Conservation (phyloP, 2,113 vertebrate species). For the Promerops cafer region DNA sequence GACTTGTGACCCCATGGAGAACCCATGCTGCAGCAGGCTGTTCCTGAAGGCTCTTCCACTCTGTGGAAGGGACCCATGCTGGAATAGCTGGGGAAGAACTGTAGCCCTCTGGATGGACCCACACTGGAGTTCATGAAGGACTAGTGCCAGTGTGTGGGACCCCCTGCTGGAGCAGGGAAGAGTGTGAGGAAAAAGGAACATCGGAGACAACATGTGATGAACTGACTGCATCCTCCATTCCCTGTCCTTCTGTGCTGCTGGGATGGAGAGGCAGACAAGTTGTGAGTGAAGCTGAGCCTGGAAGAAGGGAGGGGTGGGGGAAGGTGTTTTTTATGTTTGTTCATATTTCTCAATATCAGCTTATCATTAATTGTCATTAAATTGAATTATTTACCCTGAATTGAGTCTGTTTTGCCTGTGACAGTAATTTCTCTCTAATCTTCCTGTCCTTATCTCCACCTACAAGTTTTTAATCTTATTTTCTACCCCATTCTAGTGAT, state of each 20-base stretch:
- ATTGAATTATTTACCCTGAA: background rate
- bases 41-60: background rate
- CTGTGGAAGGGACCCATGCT: too few relatives aligned
- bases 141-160: background rate
- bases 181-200: background rate
- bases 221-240: background rate
- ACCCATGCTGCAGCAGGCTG: background rate
- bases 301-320: accelerated
- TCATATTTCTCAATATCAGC: background rate
- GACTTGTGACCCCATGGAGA: background rate
- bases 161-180: background rate
- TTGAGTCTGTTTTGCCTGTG: background rate
- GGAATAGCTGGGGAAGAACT: background rate
- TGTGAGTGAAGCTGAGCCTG: background rate
- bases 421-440: background rate
- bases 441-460: background rate
- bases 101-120: background rate
- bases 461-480: background rate
- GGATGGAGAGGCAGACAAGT: background rate
- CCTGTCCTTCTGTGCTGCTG: background rate
- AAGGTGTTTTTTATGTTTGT: background rate
- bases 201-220: background rate
- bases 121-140: background rate
- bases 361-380: background rate
- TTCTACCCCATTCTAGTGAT: background rate